Evolutionary conservation across 2,797 vertebrate species (phyloP), one percentile per base, ranked within the genome.

Genomic region (Atherinosoma microstoma): DNA sequence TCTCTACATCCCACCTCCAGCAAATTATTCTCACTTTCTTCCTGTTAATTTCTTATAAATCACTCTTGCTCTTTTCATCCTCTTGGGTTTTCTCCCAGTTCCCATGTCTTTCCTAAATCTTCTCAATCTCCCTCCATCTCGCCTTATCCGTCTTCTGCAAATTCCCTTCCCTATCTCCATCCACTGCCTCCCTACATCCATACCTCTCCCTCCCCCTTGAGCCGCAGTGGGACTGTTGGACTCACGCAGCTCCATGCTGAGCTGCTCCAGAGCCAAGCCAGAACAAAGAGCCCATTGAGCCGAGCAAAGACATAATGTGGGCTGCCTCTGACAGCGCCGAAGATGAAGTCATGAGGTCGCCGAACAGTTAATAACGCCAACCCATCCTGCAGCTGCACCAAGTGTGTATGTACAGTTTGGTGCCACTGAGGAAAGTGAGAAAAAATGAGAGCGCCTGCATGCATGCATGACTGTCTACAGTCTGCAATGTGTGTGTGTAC

Each of bases 241-340:
- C 90, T 92, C 84, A 87, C 64, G 85, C 86, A 90, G 89, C 85
- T 91, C 93, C 91, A 91, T 80, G 83, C 91, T 85, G 93, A 94
- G 91, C 79, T 75, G 91, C 90, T 85, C 83, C 87, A 82, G 90
- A 92, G 90, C 91, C 93, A 94, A 90, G 82, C 85, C 83, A 89
- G 89, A 91, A 95, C 94, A 95, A 95, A 93, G 94, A 87, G 84
- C 69, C 87, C 91, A 94, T 94, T 94, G 93, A 95, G 89, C 77
- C 87, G 73, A 83, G 86, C 65, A 67, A 85, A 91, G 91, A 92
- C 89, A 89, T 93, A 93, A 92, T 91, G 92, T 89, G 91, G 86
- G 87, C 91, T 69, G 87, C 85, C 89, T 89, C 89, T 92, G 89
- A 92, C 89, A 91, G 89, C 83, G 60, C 66, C 78, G 36, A 85